phyloP scores from a whole-genome alignment of 2,113 vertebrate species.

The Solea senegalensis region DNA sequence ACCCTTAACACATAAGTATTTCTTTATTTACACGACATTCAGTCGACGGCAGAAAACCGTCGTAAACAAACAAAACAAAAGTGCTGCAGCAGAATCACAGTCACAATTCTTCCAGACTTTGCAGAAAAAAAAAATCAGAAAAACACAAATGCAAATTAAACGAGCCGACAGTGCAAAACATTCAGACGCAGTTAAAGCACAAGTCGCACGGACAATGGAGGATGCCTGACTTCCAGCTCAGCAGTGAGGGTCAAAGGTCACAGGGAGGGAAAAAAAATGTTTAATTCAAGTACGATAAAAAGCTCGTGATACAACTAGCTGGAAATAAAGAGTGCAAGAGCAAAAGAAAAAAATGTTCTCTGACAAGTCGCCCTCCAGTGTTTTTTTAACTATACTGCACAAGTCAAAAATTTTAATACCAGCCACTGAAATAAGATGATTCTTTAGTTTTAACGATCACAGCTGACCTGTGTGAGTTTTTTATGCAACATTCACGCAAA shows the following conservation, averaged over 20 bases:
- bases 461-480: slow-evolving; percentile 7
- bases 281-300: slow-evolving; percentile 56
- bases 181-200: slow-evolving; percentile 50
- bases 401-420: slow-evolving; percentile 43
- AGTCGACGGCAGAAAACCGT: slow-evolving; percentile 44
- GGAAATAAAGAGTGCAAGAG: slow-evolving; percentile 34
- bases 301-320: slow-evolving; percentile 31
- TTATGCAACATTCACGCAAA: background rate
- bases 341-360: slow-evolving; percentile 20
- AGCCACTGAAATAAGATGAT: background rate
- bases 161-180: slow-evolving; percentile 63
- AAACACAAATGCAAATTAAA: slow-evolving; percentile 52
- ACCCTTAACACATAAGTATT: background rate
- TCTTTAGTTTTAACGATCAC: too few species aligned
- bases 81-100: slow-evolving; percentile 51
- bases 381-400: slow-evolving; percentile 58
- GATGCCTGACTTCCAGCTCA: slow-evolving; percentile 26
- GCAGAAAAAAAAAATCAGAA: slow-evolving; percentile 43
- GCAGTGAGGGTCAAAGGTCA: slow-evolving; percentile 26
- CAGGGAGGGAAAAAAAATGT: slow-evolving; percentile 17
- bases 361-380: slow-evolving; percentile 29
- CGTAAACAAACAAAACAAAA: slow-evolving; percentile 55
- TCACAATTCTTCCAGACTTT: slow-evolving; percentile 34
- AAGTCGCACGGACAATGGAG: slow-evolving; percentile 32
- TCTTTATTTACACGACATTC: slow-evolving; percentile 73